Evolutionary conservation across 2,797 vertebrate genomes (phyloP), one percentile per base, ranked within the genome.

Genomic region (Danionella dracula): DNA sequence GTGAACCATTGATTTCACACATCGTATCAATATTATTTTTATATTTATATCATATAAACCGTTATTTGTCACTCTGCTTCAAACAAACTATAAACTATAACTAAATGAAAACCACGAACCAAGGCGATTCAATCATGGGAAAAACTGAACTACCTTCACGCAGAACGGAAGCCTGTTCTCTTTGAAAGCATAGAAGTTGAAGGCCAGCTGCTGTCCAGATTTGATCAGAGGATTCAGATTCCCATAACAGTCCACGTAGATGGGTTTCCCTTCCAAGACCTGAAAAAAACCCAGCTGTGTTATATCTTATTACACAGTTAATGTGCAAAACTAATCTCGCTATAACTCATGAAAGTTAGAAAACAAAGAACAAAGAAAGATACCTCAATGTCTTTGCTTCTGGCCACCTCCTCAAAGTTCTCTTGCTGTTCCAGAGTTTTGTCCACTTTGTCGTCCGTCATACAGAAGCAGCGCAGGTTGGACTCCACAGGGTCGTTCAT

Each of bases 361-460:
- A 16, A 37, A 1, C n/a, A n/a, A n/a, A n/a, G n/a, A n/a, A n/a
- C n/a, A n/a, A 7, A 13, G 11, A 21, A 10, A 61, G 56, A 13
- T 54, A 74, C 74, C 66, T 78, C 61, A n/a, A 99, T 98, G 79
- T 99, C 97, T 92, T 99, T 99, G 90, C 97, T 99, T 79, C 97
- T 89, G 68, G 97, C 97, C 78, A 98, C 96, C 79, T 99, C 97
- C 83, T 98, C 96, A 70, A 99, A 99, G 83, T 99, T 99, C 80
- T 99, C 97, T 79, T 99, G 97, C 71, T 99, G 97, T 80, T 99
- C 97, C 83, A 99, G 82, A 11, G 97, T 99, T 85, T 99, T 99
- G 83, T 99, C 97, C 75, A 99, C 96, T 86, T 98, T 99, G 83
- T 99, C 97, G 5, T 99, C 97, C 0, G 97, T 99, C 97, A 99